Conservation (phyloP, 2,797 vertebrate species). For the Oryzias sinensis region DNA sequence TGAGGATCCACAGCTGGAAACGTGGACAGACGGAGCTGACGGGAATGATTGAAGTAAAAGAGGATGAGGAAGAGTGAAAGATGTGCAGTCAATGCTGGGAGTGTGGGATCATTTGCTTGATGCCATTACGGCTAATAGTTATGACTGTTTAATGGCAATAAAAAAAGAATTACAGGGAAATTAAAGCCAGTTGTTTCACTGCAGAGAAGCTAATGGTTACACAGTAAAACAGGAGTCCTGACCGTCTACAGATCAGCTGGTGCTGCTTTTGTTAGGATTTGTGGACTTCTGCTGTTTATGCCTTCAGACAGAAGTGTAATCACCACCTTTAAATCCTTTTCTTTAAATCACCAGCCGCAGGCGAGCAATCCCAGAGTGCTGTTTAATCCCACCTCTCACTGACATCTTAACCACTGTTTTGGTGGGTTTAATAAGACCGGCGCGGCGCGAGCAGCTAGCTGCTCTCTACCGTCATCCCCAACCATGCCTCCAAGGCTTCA, state of each 20-base stretch:
- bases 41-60: too few relatives aligned
- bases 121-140: neutral
- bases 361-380: constrained; percentile 11
- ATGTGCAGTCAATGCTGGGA: too few relatives aligned
- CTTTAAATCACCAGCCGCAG: constrained; percentile 16
- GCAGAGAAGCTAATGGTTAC: too few relatives aligned
- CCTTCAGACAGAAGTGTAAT: constrained; percentile 8
- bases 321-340: constrained; percentile 18
- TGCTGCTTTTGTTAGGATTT: too few relatives aligned
- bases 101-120: too few relatives aligned
- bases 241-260: too few relatives aligned
- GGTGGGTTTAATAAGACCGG: constrained; percentile 2
- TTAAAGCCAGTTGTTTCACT: too few relatives aligned
- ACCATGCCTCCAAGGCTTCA: neutral
- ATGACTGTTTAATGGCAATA: neutral
- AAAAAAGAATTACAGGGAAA: neutral
- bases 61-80: too few relatives aligned
- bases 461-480: neutral
- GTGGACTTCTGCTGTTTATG: neutral
- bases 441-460: neutral
- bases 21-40: too few relatives aligned
- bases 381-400: constrained; percentile 13
- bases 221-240: too few relatives aligned
- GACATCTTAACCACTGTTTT: constrained; percentile 2
- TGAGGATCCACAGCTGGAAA: too few relatives aligned